Conservation (phyloP, 2,797 vertebrate genomes). For the Borostomias antarcticus region DNA sequence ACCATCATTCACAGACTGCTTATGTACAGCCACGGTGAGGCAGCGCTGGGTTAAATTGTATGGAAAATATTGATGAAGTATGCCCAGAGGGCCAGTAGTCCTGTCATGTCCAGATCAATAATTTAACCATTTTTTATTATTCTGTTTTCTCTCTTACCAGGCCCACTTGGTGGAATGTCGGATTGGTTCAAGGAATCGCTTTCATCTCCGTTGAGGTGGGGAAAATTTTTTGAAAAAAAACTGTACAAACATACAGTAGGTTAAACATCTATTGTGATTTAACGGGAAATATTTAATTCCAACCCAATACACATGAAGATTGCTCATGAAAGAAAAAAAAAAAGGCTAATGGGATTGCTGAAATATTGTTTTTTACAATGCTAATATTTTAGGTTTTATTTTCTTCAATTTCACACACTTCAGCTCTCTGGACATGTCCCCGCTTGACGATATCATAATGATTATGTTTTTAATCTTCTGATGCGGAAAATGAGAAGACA, state of each 20-base stretch:
- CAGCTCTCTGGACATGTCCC: slow-evolving; percentile 50
- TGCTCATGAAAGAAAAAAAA: slow-evolving; percentile 40
- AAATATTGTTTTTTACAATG: slow-evolving; percentile 52
- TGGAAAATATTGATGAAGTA: slow-evolving; percentile 76
- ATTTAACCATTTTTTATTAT: slow-evolving; percentile 71
- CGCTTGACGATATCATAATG: slow-evolving; percentile 50
- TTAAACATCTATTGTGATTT: slow-evolving; percentile 48
- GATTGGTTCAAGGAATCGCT: slow-evolving; percentile 11
- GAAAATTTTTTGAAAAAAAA: slow-evolving; percentile 37
- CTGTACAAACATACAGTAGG: slow-evolving; percentile 51
- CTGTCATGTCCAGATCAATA: slow-evolving; percentile 74
- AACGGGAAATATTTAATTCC: slow-evolving; percentile 57
- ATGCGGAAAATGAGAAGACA: slow-evolving; percentile 59
- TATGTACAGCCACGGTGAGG: slow-evolving; percentile 54
- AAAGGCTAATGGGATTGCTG: slow-evolving; percentile 18
- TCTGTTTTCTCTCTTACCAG: slow-evolving; percentile 51
- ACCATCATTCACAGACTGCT: slow-evolving; percentile 56
- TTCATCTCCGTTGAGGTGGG: slow-evolving; percentile 41
- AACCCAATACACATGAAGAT: slow-evolving; percentile 58
- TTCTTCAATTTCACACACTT: slow-evolving; percentile 51
- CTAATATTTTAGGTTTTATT: slow-evolving; percentile 12
- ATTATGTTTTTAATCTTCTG: slow-evolving; percentile 62
- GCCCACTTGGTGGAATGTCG: slow-evolving; percentile 41
- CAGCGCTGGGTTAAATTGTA: slow-evolving; percentile 70
- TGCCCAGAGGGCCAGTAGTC: slow-evolving; percentile 54